Conservation (phyloP, 2,113 vertebrate species). For the Hymenochirus boettgeri region DNA sequence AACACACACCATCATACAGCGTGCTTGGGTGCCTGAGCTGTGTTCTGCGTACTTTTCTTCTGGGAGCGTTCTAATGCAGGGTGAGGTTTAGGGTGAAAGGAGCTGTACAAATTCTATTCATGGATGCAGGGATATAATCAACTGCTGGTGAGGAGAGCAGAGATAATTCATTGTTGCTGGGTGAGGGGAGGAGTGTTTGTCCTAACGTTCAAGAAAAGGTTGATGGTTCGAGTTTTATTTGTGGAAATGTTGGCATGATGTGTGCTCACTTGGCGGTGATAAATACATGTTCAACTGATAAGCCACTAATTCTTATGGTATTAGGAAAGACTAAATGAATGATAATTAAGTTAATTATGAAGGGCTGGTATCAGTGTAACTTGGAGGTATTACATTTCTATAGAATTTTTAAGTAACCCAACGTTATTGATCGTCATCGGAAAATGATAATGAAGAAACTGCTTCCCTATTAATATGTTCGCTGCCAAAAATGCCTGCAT, state of each 20-base stretch:
- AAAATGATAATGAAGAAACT: not conserved
- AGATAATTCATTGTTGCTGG: conserved; percentile 13
- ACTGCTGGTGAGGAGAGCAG: conserved; percentile 15
- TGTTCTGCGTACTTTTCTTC: conserved; percentile 30
- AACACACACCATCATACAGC: conserved; percentile 11
- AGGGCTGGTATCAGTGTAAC: too few species aligned
- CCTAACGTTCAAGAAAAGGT: conserved; percentile 14
- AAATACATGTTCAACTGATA: too few species aligned
- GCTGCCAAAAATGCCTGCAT: conserved; percentile 12
- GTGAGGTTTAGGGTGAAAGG: conserved; percentile 31
- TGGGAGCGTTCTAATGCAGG: conserved; percentile 28
- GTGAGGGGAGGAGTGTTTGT: too few species aligned
- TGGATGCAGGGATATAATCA: conserved; percentile 33
- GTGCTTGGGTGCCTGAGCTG: conserved; percentile 21
- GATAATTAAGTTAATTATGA: not conserved
- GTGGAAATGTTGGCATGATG: not conserved
- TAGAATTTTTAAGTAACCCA: not conserved
- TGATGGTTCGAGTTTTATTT: conserved; percentile 4
- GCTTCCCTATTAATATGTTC: too few species aligned
- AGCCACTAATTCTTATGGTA: not conserved
- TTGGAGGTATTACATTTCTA: not conserved
- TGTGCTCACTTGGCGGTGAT: not conserved
- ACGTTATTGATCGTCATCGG: not conserved
- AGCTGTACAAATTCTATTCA: conserved; percentile 22
- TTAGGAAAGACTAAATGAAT: not conserved